phyloP scores from a whole-genome alignment of 2,113 vertebrate species.

The Ciconia maguari region DNA sequence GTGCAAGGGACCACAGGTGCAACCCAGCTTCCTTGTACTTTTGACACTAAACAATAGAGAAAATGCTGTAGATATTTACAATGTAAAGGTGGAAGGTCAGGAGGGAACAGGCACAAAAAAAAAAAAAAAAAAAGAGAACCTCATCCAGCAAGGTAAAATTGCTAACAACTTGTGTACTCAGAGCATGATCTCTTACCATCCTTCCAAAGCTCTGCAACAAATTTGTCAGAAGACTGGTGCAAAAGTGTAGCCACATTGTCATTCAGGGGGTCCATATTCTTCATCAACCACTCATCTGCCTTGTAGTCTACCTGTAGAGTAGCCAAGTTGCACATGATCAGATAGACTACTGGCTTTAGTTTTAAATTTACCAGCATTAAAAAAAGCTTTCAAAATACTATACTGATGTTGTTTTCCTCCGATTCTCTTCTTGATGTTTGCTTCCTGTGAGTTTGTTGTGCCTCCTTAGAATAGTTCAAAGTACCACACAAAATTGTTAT shows the following conservation, averaged over 20 bases:
- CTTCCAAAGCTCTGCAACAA: slow-evolving; percentile 97
- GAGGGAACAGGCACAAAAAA: background rate
- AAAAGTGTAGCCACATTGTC: slow-evolving; percentile 96
- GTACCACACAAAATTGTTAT: background rate
- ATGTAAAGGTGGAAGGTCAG: background rate
- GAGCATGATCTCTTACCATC: slow-evolving; percentile 81
- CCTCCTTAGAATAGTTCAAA: background rate
- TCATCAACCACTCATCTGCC: slow-evolving; percentile 98
- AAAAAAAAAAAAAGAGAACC: no score
- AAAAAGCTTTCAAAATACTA: background rate
- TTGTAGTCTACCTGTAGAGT: slow-evolving; percentile 92
- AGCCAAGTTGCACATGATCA: background rate
- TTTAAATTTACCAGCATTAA: accelerated
- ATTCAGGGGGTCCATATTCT: slow-evolving; percentile 99
- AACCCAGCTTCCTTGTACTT: background rate
- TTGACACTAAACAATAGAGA: background rate
- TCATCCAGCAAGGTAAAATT: background rate
- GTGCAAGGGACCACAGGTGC: slow-evolving; percentile 11
- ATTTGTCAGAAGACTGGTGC: slow-evolving; percentile 96
- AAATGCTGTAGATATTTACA: background rate
- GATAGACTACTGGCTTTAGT: background rate
- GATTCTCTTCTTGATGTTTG: background rate
- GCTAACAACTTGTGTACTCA: background rate
- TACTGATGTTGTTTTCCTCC: background rate
- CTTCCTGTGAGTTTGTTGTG: background rate